Base-by-base conservation (phyloP, 2,113 vertebrate species). In the Physeter macrocephalus region DNA sequence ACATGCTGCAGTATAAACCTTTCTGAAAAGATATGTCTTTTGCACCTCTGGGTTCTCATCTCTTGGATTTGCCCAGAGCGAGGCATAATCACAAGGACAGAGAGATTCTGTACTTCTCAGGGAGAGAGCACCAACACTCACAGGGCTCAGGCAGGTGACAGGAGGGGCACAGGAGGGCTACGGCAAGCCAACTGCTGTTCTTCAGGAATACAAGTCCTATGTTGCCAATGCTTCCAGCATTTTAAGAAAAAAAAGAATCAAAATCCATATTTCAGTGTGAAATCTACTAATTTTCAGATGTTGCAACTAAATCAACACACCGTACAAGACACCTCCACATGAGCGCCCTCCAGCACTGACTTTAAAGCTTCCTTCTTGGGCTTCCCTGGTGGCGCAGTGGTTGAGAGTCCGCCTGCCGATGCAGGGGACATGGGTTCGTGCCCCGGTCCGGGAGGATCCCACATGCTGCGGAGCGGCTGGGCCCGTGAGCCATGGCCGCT, bases 231-330 rank as follows among this genome's bases (percentile, higher is more conserved):
- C 36, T 69, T 85, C 21, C 1, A 29, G 17, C 36, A 78, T 71
- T 77, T 66, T 11, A 49, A 34, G 18, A 3, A 20, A 13, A 5
- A 25, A 54, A 83, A 88, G 74, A 27, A 36, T 8, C 8, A 80
- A 90, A 92, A 78, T n/a, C 17, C 49, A 91, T n/a, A 89, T 62
- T 92, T 90, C 43, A 69, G 52, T 5, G 34, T 81, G 34, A 94
- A 85, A 29, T 31, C 29, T 61, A 88, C 10, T 11, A 13, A 46
- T 49, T 84, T 94, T 90, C 59, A 72, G 39, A 88, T 31, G 25
- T 8, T 83, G 74, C 41, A 88, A 96, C 31, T 49, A 39, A 49
- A 54, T 59, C 27, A 89, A 81, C 27, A 75, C 6, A 86, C 8
- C 2, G 0, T 18, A 41, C 27, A 61, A 67, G 9, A 67, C 13